These are phyloP conservation scores for Microctonus brassicae DNA, from an alignment of 2,888 invertebrate species.

Conservation along the genomic window DNA sequence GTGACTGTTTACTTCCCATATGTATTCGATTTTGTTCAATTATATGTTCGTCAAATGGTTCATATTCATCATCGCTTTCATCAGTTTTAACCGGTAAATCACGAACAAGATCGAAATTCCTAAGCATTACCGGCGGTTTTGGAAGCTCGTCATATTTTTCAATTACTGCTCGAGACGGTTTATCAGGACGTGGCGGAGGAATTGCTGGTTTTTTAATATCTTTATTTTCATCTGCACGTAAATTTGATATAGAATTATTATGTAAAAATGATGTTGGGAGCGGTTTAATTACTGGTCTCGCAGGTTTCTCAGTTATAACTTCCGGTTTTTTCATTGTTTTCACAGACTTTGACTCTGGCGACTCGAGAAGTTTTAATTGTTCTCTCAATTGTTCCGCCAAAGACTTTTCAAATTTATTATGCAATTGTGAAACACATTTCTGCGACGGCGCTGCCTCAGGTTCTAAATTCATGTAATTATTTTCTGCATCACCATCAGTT, in stretches of 20 bases:
- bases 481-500: constrained; percentile 36
- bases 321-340: constrained; percentile 46
- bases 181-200: constrained; percentile 47
- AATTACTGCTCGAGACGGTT: not conserved
- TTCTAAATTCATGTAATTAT: constrained; percentile 48
- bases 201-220: constrained; percentile 36
- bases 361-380: constrained; percentile 52
- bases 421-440: constrained; percentile 50
- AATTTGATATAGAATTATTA: constrained; percentile 17
- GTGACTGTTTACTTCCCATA: constrained; percentile 57
- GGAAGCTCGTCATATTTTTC: constrained; percentile 45
- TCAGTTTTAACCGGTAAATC: constrained; percentile 60
- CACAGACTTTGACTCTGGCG: constrained; percentile 29
- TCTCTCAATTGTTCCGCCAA: constrained; percentile 56
- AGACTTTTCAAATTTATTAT: constrained; percentile 46
- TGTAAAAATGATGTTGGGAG: constrained; percentile 59
- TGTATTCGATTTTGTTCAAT: constrained; percentile 55
- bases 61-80: constrained; percentile 65
- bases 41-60: constrained; percentile 58
- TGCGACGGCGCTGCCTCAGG: constrained; percentile 32
- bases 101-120: constrained; percentile 61
- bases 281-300: constrained; percentile 16
- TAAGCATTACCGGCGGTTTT: constrained; percentile 51
- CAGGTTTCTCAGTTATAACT: constrained; percentile 27
- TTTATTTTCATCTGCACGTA: not conserved